Percentiles rank a stretch among this genome's conserved stretches.
Conservation (phyloP, 2,888 invertebrate genomes). For the Tortricodes alternella region DNA sequence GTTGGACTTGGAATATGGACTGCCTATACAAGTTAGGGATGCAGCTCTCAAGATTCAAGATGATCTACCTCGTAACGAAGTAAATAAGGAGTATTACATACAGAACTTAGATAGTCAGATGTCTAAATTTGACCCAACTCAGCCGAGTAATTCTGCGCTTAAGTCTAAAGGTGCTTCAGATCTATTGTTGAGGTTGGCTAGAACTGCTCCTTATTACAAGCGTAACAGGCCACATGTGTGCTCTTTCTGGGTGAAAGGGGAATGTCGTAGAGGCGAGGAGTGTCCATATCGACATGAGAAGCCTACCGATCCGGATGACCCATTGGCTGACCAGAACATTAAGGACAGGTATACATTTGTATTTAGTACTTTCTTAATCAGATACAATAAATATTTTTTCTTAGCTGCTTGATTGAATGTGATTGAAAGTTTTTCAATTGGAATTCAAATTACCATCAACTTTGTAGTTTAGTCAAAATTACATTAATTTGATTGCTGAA, state of each 20-base stretch:
- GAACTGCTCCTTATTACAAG: slow-evolving; percentile 97
- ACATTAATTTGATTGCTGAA: too few relatives aligned
- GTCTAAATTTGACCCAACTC: slow-evolving; percentile 75
- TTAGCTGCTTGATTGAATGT: too few relatives aligned
- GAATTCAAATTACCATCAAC: too few relatives aligned
- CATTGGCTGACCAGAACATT: slow-evolving; percentile 97
- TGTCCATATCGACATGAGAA: slow-evolving; percentile 98
- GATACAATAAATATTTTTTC: too few relatives aligned
- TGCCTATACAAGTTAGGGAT: slow-evolving; percentile 94
- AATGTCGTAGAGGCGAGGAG: slow-evolving; percentile 97
- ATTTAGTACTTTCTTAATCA: too few relatives aligned
- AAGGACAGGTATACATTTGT: slow-evolving; percentile 86
- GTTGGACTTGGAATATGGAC: slow-evolving; percentile 95
- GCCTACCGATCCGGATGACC: slow-evolving; percentile 98
- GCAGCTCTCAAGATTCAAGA: slow-evolving; percentile 95
- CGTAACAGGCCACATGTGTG: slow-evolving; percentile 97
- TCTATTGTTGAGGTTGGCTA: slow-evolving; percentile 92
- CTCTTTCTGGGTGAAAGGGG: slow-evolving; percentile 99
- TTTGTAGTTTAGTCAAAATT: too few relatives aligned
- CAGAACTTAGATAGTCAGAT: slow-evolving; percentile 93
- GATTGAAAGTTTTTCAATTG: too few relatives aligned
- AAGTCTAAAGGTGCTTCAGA: slow-evolving; percentile 91
- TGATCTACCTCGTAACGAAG: slow-evolving; percentile 95
- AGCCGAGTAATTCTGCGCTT: slow-evolving; percentile 84
- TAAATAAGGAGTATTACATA: slow-evolving; percentile 97